Conservation (phyloP, 2,797 vertebrate species). For the Danio albolineatus region DNA sequence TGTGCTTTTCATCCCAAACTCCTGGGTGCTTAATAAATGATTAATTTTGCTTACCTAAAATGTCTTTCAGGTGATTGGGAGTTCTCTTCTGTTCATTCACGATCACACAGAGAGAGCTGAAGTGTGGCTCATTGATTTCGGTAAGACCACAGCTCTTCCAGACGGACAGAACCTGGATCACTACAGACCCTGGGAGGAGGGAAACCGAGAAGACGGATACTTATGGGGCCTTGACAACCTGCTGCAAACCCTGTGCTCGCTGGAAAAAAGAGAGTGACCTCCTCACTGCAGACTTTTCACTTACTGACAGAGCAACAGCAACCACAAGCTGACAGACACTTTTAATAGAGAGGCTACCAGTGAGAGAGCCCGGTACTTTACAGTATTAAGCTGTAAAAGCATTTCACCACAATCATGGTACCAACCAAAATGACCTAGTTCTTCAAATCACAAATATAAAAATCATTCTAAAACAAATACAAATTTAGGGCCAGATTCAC, state of each 20-base stretch:
- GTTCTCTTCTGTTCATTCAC: conserved; percentile 97
- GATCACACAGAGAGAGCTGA: conserved; percentile 88
- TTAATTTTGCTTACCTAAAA: no score
- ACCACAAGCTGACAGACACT: conserved; percentile 33
- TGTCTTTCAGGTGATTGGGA: conserved; percentile 92
- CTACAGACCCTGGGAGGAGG: conserved; percentile 91
- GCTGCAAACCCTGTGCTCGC: conserved; percentile 75
- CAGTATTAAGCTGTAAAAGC: conserved; percentile 43
- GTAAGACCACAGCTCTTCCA: conserved; percentile 90
- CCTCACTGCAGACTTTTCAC: conserved; percentile 25
- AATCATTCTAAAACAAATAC: background rate
- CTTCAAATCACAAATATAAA: background rate
- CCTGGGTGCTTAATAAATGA: no score
- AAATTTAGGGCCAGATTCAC: no score
- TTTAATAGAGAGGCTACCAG: conserved; percentile 22
- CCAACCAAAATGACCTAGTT: background rate
- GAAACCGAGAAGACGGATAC: conserved; percentile 97
- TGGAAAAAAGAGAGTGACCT: conserved; percentile 52
- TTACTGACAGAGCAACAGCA: background rate
- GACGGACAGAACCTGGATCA: conserved; percentile 90
- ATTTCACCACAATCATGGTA: conserved; percentile 15
- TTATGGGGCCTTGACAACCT: conserved; percentile 95
- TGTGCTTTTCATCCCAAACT: no score
- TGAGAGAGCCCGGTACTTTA: conserved; percentile 24
- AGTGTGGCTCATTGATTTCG: conserved; percentile 98